Evolutionary conservation across 2,113 vertebrate genomes (phyloP), one percentile per base, ranked within the genome.

Genomic region (Sapayoa aenigma): DNA sequence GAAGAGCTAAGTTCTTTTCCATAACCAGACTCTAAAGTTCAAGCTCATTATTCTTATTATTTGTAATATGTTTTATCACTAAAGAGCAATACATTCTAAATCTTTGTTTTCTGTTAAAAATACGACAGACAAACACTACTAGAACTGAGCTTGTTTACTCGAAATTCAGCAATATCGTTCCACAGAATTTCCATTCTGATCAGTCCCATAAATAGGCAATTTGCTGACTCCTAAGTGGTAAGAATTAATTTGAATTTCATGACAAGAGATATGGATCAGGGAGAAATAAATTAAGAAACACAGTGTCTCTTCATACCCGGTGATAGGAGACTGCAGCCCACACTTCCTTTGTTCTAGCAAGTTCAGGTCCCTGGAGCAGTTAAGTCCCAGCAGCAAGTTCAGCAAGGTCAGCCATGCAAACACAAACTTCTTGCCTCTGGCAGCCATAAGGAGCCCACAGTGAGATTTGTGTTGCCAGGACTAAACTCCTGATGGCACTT

Each of bases 161-260:
- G 68, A 75, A 90, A 37, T 65, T 83, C 79, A 68, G n/a, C 49
- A 68, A 41, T 15, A 68, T 13, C 8, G 20, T 44, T 52, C 19
- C n/a, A 52, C 68, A 44, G 60, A 75, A 84, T 53, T 94, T 88
- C 63, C 30, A 78, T 67, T 81, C 52, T 37, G 41, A 68, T 93
- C 75, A 74, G 66, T 49, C 47, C 41, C 47, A 63, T 2, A 94
- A 85, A 88, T 39, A 86, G 74, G 79, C 50, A 90, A 55, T 88
- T 31, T 88, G 30, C 68, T 53, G 37, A 72, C 31, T 92, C 65
- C 68, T 92, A 86, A 74, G 72, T 67, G 44, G 60, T 56, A 86
- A 72, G 73, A 93, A 94, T 59, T 88, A 88, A 95, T 95, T 78
- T 65, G 27, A 77, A 86, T 92, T 95, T 90, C 76, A 90, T 68